Conservation (phyloP, 1,140 invertebrate species). For the Trichomalopsis sarcophagae region DNA sequence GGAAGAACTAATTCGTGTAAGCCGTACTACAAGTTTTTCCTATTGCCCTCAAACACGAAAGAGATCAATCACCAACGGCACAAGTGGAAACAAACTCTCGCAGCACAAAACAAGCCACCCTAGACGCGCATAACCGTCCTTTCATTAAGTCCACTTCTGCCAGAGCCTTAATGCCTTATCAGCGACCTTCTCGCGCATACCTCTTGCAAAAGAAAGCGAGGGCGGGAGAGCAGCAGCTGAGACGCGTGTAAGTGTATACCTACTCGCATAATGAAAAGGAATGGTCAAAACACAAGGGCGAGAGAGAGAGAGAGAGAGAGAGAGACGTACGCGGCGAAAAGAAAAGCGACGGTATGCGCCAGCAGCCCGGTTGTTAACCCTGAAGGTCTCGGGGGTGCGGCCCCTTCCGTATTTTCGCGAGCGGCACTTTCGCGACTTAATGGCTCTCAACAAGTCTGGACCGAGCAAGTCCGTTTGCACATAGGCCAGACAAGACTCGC, state of each 20-base stretch:
- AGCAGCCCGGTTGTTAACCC: constrained; percentile 34
- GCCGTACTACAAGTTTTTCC: not conserved
- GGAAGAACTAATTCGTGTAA: not conserved
- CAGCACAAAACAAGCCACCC: not conserved
- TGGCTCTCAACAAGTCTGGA: constrained; percentile 50
- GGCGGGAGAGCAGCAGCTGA: constrained; percentile 7
- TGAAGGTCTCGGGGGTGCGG: not conserved
- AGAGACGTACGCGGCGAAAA: not conserved
- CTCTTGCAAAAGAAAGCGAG: not conserved
- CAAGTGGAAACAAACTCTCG: not conserved
- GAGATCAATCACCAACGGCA: not conserved
- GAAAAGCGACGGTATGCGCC: not conserved
- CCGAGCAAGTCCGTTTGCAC: not conserved
- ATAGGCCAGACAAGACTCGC: not conserved
- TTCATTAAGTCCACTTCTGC: constrained; percentile 14
- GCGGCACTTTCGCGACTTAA: constrained; percentile 37
- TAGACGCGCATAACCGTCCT: not conserved
- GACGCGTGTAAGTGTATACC: not conserved
- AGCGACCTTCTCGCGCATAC: not conserved
- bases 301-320: not conserved
- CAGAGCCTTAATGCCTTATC: not conserved
- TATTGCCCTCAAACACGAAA: not conserved
- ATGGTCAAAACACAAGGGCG: constrained; percentile 23
- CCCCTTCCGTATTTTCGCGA: constrained; percentile 35
- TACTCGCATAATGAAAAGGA: constrained; percentile 38